Base-by-base conservation (phyloP, 2,797 vertebrate genomes). In the Cryptoprocta ferox region DNA sequence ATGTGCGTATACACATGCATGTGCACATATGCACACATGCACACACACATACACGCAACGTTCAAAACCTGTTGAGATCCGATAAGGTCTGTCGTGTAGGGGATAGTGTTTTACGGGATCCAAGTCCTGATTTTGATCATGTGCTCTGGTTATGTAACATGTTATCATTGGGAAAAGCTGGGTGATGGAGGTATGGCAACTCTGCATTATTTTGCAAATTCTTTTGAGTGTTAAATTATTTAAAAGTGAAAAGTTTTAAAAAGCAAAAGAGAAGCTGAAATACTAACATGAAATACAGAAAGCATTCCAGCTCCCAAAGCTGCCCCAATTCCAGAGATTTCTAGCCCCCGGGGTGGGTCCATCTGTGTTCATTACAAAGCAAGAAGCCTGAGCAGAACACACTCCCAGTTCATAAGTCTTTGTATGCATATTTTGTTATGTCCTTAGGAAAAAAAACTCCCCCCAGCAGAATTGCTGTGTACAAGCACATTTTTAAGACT, bases 401-500 rank as follows among this genome's bases (percentile, higher is more conserved):
- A 30, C 37, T 6, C 70, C 35, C 5, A 5, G 11, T 3, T 6
- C 45, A 2, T 1, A 53, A 63, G 84, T 63, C 82, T 95, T 53
- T 65, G 15, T 16, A 13, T 39, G 30, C 35, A 30, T 26, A 82
- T 78, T 37, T 37, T 3, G 39, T 86, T 81, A 73, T 70, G 94
- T 85, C 37, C 42, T 85, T 26, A n/a, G 84, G 42, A 26, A 37
- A 66, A 65, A 66, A 68, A 26, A 30, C 2, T 18, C 18, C 24
- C 61, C 12, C 3, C 66, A 56, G 61, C 53, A 68, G 70, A 83
- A 80, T 10, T 48, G 75, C 93, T 73, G 59, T 78, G 79, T 8
- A 18, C 78, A 50, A 96, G 97, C 83, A 93, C 89, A 80, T 91
- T 89, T 97, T 95, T 18, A 92, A 93, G 95, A 50, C 82, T 95